phyloP scores from a whole-genome alignment of 2,113 vertebrate species.

The Myotis brandtii region DNA sequence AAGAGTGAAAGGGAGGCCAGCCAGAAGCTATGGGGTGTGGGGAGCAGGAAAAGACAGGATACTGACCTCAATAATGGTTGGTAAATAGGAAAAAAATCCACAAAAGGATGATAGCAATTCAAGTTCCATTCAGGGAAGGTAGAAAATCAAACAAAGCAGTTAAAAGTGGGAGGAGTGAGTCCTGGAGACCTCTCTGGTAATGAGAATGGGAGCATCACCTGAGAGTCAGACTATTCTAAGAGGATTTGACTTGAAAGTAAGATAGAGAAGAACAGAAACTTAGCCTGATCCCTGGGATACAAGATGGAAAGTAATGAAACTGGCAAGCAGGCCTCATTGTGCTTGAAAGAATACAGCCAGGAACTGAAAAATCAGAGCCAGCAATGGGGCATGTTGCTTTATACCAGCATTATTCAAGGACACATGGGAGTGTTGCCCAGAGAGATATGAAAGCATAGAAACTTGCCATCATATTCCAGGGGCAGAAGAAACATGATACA shows the following conservation, averaged over 20 bases:
- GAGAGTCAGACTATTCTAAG: background rate
- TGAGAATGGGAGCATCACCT: background rate
- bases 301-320: background rate
- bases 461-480: background rate
- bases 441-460: background rate
- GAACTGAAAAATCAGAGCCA: background rate
- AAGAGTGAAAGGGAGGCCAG: background rate
- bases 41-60: background rate
- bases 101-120: background rate
- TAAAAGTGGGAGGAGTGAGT: background rate
- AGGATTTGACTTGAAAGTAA: conserved; percentile 48
- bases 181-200: background rate
- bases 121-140: background rate
- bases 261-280: background rate
- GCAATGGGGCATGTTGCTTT: background rate
- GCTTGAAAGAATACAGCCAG: background rate
- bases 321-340: background rate
- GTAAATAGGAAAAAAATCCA: background rate
- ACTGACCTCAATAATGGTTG: background rate
- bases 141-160: conserved; percentile 2
- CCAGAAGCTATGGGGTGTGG: background rate
- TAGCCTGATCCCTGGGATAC: background rate
- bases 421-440: background rate
- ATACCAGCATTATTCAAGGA: background rate
- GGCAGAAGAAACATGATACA: background rate